Percentiles rank a stretch among this genome's conserved stretches.
Conservation (phyloP, 2,113 vertebrate species). For the Hyperopisus bebe region DNA sequence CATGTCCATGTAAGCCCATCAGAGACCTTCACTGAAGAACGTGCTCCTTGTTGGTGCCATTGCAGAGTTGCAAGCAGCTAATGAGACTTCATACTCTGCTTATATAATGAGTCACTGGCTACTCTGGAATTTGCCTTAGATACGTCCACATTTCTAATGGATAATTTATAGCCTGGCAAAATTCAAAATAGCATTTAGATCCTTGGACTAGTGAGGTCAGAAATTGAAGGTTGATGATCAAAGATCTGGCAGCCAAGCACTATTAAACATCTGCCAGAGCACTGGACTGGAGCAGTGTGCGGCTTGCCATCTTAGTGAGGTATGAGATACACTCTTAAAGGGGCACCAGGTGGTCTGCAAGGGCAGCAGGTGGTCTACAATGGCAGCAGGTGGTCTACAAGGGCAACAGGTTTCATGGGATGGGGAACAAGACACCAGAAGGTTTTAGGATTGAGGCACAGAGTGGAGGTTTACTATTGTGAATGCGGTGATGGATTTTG, state of each 20-base stretch:
- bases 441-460: background rate
- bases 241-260: background rate
- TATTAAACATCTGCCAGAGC: background rate
- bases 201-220: background rate
- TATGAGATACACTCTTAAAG: background rate
- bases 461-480: background rate
- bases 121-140: background rate
- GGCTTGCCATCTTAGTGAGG: background rate
- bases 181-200: background rate
- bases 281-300: background rate
- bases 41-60: background rate
- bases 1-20: slow-evolving; percentile 8
- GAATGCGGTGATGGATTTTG: background rate
- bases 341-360: background rate
- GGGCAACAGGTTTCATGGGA: background rate
- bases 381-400: background rate
- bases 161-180: background rate
- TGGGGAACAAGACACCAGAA: background rate
- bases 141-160: background rate
- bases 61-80: background rate
- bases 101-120: background rate
- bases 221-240: background rate
- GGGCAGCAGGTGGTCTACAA: background rate
- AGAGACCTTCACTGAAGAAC: background rate
- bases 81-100: background rate